Evolutionary conservation across 2,888 invertebrate species (phyloP).

Genomic region (Thumatha senex): DNA sequence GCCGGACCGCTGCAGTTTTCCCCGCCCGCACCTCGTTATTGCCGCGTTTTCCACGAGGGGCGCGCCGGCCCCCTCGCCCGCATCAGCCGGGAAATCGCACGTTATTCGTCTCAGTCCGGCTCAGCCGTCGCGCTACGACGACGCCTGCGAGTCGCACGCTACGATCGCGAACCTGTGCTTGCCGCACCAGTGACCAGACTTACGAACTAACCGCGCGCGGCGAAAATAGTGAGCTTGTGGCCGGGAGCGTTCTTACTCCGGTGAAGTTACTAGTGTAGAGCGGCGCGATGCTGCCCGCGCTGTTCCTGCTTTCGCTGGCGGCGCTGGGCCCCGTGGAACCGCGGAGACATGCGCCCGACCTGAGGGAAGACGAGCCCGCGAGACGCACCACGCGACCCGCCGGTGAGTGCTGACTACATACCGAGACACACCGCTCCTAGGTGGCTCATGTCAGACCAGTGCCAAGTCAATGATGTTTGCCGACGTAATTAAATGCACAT

Average conservation of each 20-base stretch:
- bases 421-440: constrained; percentile 59
- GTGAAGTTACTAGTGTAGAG: constrained; percentile 55
- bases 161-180: constrained; percentile 61
- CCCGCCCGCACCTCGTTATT: constrained; percentile 69
- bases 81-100: constrained; percentile 76
- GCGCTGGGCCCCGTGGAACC: constrained; percentile 60
- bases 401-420: constrained; percentile 81
- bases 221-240: constrained; percentile 79
- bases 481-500: constrained; percentile 55
- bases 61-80: constrained; percentile 74
- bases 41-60: constrained; percentile 77
- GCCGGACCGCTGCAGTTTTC: constrained; percentile 64
- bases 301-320: constrained; percentile 70
- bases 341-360: constrained; percentile 85
- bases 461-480: constrained; percentile 42
- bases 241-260: constrained; percentile 61
- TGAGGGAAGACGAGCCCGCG: constrained; percentile 87
- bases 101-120: constrained; percentile 75
- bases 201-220: constrained; percentile 60
- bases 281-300: constrained; percentile 69
- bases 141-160: constrained; percentile 65
- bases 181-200: constrained; percentile 43
- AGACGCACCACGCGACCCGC: constrained; percentile 86
- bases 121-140: constrained; percentile 75
- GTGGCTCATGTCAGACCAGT: constrained; percentile 54